Evolutionary conservation across 2,888 invertebrate species (phyloP).

Genomic region (Druceiella hillmani): DNA sequence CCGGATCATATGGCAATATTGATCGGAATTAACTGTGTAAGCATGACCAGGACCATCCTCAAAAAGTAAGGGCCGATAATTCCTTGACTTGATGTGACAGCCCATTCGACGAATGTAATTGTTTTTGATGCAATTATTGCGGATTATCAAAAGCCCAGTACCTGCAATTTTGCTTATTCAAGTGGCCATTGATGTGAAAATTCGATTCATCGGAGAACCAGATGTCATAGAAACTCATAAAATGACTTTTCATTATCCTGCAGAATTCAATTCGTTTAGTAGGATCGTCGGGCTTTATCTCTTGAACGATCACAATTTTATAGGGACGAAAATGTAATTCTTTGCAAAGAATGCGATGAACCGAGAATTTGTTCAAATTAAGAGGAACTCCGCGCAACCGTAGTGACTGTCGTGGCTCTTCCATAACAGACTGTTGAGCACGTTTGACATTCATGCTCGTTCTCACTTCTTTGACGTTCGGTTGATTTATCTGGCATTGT

Average conservation of each 20-base stretch:
- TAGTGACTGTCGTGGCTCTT: background rate
- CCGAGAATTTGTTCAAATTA: background rate
- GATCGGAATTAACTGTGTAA: conserved; percentile 3
- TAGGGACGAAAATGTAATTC: background rate
- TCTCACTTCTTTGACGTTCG: background rate
- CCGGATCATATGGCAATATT: conserved; percentile 5
- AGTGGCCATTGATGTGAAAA: background rate
- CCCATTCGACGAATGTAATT: background rate
- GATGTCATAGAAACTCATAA: background rate
- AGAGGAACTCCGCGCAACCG: background rate
- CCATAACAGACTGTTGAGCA: background rate
- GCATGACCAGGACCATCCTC: conserved; percentile 1
- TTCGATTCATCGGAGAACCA: background rate
- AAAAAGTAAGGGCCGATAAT: conserved; percentile 2
- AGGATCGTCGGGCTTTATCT: background rate
- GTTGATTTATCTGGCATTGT: conserved; percentile 1
- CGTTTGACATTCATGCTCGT: background rate
- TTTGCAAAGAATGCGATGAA: background rate
- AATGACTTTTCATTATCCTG: background rate
- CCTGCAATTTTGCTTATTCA: background rate
- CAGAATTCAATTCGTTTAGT: background rate
- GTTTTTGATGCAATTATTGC: background rate
- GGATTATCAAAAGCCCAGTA: background rate
- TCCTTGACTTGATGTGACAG: conserved; percentile 1
- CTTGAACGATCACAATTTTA: background rate